These are phyloP conservation scores for Hepsetus odoe DNA, from an alignment of 2,113 vertebrate species.

Conservation along the genomic window DNA sequence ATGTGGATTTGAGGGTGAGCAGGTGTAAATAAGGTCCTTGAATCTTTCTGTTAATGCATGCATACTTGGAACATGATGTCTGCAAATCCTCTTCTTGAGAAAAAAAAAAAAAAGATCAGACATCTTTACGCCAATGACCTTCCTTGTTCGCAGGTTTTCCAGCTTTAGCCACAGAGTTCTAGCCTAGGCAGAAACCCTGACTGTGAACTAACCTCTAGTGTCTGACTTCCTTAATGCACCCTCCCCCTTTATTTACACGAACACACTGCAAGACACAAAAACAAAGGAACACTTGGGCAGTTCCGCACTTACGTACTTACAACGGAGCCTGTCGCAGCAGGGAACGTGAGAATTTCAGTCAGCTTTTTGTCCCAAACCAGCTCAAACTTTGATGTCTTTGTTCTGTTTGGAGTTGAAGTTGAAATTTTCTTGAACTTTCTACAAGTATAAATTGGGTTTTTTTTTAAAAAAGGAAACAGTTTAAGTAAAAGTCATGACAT, in stretches of 20 bases:
- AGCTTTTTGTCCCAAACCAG: not conserved
- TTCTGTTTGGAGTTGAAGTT: not conserved
- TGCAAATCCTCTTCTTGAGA: not conserved
- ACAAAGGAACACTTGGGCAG: not conserved
- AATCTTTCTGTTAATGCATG: not conserved
- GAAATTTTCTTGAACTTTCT: constrained; percentile 15
- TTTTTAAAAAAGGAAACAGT: not conserved
- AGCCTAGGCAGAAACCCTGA: not conserved
- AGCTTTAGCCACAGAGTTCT: too few relatives aligned
- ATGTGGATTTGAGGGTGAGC: too few relatives aligned
- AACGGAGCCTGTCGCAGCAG: constrained; percentile 4
- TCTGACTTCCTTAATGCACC: not conserved
- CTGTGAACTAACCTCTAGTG: constrained; percentile 4
- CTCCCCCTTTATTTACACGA: constrained; percentile 2
- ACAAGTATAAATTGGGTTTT: not conserved
- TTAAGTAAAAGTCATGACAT: constrained; percentile 30
- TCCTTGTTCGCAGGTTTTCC: not conserved
- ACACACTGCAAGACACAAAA: constrained; percentile 8
- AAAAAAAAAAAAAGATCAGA: not conserved
- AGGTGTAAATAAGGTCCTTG: not conserved
- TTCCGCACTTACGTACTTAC: constrained; percentile 8
- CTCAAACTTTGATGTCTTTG: not conserved
- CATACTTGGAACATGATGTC: not conserved
- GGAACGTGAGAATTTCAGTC: not conserved
- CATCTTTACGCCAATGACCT: not conserved